Conservation (phyloP, 2,797 vertebrate genomes). For the Chiroxiphia lanceolata region DNA sequence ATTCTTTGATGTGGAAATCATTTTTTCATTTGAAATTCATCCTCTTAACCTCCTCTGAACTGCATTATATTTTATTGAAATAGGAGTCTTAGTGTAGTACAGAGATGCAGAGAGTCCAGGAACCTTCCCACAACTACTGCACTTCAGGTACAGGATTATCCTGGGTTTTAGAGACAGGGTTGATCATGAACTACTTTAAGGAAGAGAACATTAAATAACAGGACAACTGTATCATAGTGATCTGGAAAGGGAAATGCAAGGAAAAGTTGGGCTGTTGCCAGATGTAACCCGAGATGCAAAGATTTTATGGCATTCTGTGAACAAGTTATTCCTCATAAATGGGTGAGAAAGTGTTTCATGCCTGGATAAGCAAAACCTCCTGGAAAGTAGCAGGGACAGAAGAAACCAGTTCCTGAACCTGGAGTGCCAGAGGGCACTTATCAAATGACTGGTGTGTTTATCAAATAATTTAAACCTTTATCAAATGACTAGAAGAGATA, state of each 20-base stretch:
- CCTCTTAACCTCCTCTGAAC: neutral
- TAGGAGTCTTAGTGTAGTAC: neutral
- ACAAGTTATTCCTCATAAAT: neutral
- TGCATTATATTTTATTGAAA: neutral
- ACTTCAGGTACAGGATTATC: neutral
- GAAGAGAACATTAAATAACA: neutral
- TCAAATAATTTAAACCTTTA: neutral
- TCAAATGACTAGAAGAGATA: neutral
- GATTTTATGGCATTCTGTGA: neutral
- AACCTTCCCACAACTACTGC: neutral
- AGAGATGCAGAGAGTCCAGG: neutral
- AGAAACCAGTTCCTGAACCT: neutral
- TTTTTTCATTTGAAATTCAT: constrained; percentile 32
- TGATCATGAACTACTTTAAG: neutral
- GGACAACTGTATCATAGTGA: neutral
- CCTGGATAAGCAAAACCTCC: accelerated
- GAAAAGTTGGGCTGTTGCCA: neutral
- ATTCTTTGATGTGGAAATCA: constrained; percentile 54
- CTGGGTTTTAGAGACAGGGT: neutral
- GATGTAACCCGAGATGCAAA: neutral
- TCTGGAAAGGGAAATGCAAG: neutral
- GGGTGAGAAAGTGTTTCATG: neutral
- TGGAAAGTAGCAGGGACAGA: neutral
- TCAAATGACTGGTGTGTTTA: neutral
- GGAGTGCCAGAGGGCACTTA: neutral